Conservation (phyloP, 2,113 vertebrate genomes). For the Planiliza haematocheilus region DNA sequence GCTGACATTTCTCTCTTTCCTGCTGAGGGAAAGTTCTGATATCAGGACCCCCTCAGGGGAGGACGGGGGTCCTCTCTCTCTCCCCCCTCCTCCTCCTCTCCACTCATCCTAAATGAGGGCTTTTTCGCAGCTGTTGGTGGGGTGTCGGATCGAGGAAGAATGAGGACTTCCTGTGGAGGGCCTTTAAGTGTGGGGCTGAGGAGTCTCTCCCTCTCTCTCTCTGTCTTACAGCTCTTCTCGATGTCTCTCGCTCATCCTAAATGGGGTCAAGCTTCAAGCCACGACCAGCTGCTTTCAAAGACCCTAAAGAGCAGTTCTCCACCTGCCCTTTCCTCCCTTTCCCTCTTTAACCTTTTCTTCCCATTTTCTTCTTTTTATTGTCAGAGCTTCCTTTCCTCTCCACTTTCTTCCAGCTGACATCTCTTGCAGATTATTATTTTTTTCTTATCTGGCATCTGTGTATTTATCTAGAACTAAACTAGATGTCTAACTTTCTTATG, state of each 20-base stretch:
- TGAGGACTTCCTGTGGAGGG: constrained; percentile 72
- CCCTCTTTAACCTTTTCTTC: constrained; percentile 59
- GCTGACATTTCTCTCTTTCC: constrained; percentile 70
- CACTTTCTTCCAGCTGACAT: neutral
- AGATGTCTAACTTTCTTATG: no score
- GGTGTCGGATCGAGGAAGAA: constrained; percentile 60
- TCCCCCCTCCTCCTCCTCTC: constrained; percentile 16
- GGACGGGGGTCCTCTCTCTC: constrained; percentile 48
- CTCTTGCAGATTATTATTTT: no score
- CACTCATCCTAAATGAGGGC: constrained; percentile 62
- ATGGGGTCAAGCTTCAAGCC: constrained; percentile 84
- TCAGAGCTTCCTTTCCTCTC: constrained; percentile 11
- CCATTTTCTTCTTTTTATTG: constrained; percentile 42
- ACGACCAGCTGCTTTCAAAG: constrained; percentile 85
- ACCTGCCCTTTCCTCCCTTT: constrained; percentile 78
- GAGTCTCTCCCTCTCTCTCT: constrained; percentile 35
- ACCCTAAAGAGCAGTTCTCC: constrained; percentile 67
- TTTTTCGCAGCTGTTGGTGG: constrained; percentile 59
- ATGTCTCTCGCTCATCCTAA: constrained; percentile 79
- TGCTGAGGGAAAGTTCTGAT: constrained; percentile 62
- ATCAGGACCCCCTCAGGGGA: constrained; percentile 58
- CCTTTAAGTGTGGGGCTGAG: constrained; percentile 67
- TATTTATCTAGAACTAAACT: no score
- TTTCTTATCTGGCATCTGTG: no score
- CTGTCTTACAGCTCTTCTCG: constrained; percentile 32